A percentile compares a stretch with the other conserved stretches of the same genome.
Conservation (phyloP, 2,113 vertebrate species). For the Monopterus albus region DNA sequence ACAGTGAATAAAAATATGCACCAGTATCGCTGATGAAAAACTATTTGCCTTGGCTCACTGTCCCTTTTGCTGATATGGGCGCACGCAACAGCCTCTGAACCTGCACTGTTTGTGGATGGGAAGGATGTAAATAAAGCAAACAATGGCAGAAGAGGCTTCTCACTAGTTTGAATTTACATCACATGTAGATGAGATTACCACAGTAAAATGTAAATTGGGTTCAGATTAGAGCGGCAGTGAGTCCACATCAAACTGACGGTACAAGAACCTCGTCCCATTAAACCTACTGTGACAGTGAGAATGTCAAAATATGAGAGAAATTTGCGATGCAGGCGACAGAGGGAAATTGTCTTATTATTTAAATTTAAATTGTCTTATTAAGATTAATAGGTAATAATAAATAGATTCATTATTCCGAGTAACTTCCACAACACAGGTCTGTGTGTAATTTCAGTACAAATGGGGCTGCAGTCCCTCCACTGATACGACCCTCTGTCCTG, state of each 20-base stretch:
- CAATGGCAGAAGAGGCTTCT: constrained; percentile 17
- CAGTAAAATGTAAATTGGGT: constrained; percentile 34
- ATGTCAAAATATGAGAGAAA: neutral
- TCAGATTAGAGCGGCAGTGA: constrained; percentile 11
- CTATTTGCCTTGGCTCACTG: neutral
- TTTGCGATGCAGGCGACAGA: neutral
- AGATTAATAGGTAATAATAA: neutral
- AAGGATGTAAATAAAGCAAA: constrained; percentile 24
- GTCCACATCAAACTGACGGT: neutral
- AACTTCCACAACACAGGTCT: neutral
- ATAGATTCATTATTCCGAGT: neutral
- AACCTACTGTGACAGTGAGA: neutral
- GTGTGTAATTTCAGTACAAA: constrained; percentile 25
- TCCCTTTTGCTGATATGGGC: neutral
- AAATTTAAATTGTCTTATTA: neutral
- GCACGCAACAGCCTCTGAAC: constrained; percentile 1
- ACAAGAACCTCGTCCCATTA: neutral
- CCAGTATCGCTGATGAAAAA: constrained; percentile 3
- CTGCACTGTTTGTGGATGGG: constrained; percentile 22
- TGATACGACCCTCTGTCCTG: neutral
- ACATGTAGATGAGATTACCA: constrained; percentile 29
- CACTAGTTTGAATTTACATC: constrained; percentile 36
- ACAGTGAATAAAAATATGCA: neutral
- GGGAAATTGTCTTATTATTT: neutral
- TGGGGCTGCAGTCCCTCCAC: neutral